These are phyloP conservation scores for Cryptoprocta ferox DNA, from an alignment of 2,797 vertebrate genomes.

Conservation along the genomic window DNA sequence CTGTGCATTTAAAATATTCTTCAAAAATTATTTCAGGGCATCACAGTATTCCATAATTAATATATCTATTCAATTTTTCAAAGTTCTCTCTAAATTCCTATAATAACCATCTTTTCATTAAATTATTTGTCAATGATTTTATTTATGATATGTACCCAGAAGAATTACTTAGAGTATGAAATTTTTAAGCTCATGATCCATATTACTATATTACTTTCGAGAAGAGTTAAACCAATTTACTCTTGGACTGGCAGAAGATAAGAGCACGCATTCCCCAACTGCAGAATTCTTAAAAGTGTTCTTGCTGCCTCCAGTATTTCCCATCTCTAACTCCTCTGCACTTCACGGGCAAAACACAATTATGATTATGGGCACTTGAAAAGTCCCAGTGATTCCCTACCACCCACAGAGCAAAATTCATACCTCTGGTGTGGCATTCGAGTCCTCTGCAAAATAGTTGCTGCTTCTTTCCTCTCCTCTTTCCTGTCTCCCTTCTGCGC, in stretches of 20 bases:
- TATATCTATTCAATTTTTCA: neutral
- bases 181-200: neutral
- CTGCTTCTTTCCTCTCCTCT: neutral
- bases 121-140: neutral
- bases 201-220: constrained; percentile 11
- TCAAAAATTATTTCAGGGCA: neutral
- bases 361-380: neutral
- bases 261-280: neutral
- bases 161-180: neutral
- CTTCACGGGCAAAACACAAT: neutral
- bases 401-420: neutral
- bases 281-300: neutral
- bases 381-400: neutral
- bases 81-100: neutral
- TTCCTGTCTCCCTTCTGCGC: too few species aligned
- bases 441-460: neutral
- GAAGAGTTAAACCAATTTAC: neutral
- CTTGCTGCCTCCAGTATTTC: neutral
- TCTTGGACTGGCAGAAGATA: neutral
- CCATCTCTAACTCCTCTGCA: neutral
- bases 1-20: constrained; percentile 1
- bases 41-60: neutral
- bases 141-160: neutral
- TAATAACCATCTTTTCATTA: neutral
- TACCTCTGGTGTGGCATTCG: fast-evolving